Base-by-base conservation (phyloP, 1,140 invertebrate genomes). In the Whitmania pigra region DNA sequence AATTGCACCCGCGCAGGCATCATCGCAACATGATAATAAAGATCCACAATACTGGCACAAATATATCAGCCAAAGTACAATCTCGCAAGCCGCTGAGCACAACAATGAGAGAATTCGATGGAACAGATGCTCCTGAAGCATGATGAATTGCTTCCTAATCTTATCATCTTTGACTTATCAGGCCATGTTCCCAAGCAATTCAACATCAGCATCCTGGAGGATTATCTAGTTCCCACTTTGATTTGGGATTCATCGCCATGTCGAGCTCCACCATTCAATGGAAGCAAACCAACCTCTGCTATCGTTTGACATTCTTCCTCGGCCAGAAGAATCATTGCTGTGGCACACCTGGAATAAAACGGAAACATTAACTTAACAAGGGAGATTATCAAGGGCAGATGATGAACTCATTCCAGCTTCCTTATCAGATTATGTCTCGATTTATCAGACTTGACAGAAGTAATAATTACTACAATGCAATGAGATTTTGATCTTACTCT, bases 291-390 rank as follows among this genome's bases (percentile, higher is more conserved):
- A 71, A 81, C 80, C 55, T 97, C 93, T 31, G 88, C 75, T 72
- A 97, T 93, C 11, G 91, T 94, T 73, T 90, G 89, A 49, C 92
- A 90, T 81, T 97, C 94, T 82, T 99, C 95, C 83, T 98, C 95
- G 0, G 94, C 94, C 49, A 99, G 84, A 68, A 98, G 84, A 79
- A 98, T 94, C 78, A 95, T 90, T 36, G 95, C 95, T 43, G 94
- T 89, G 0, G 92, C 92, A 85, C 94, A 85, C 40, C 83, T 84
- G 74, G 40, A 78, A 76, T 13, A 13, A 49, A 11, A 17, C 13
- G 43, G 43, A 49, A 49, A 49, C 6, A n/a, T n/a, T n/a, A n/a
- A 43, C 40, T 43, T 54, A 43, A 76, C 25, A 43, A 43, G 40
- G n/a, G 68, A 67, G 22, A 69, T 57, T 69, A 11, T 6, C 53